Evolutionary conservation across 2,113 vertebrate genomes (phyloP).

Genomic region (Cercocebus atys): DNA sequence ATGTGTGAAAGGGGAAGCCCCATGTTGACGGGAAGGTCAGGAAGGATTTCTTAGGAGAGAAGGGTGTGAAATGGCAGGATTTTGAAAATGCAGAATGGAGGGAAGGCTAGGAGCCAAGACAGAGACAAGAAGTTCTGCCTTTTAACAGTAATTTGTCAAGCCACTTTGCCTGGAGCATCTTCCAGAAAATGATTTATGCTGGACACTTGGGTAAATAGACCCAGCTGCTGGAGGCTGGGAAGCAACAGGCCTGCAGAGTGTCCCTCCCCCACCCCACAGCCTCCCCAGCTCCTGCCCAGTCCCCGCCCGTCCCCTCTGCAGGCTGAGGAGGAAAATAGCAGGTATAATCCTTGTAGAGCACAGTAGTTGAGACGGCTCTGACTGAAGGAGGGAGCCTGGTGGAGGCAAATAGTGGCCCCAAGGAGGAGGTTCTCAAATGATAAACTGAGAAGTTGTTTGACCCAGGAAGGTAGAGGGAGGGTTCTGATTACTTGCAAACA

Average conservation of each 20-base stretch:
- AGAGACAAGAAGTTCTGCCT: neutral
- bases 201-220: conserved; percentile 49
- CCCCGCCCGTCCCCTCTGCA: neutral
- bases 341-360: neutral
- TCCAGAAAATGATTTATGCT: conserved; percentile 20
- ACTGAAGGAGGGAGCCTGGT: neutral
- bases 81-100: conserved; percentile 40
- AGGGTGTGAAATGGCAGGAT: neutral
- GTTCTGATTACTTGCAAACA: neutral
- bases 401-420: neutral
- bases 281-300: fast-evolving
- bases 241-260: neutral
- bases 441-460: neutral
- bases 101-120: neutral
- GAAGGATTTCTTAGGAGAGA: neutral
- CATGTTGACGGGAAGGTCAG: neutral
- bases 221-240: conserved; percentile 7
- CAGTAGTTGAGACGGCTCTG: neutral
- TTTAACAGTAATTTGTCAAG: neutral
- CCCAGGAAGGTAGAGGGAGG: neutral
- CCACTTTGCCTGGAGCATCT: neutral
- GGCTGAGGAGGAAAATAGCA: neutral
- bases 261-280: neutral
- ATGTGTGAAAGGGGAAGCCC: neutral
- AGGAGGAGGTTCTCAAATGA: neutral